Base-by-base conservation (phyloP, 64 coral and sea anemone genomes). In the Stichodactyla helianthus region DNA sequence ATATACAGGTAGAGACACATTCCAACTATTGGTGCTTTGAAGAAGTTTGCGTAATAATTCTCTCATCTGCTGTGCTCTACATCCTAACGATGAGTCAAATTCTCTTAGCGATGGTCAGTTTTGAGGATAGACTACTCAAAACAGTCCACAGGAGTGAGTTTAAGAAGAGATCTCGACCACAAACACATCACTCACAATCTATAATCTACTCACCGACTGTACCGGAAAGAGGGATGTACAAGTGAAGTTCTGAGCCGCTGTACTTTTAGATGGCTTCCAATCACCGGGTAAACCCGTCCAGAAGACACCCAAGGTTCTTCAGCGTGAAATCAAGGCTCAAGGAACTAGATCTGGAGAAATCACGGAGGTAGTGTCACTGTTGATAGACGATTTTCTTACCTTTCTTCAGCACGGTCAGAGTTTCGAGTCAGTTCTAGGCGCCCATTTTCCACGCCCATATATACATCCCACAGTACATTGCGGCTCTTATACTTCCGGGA, bases 381-480 rank as follows among this genome's bases (percentile, higher is more conserved):
- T 51, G 35, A 52, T 81, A 5, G 16, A 53, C 15, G 78, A 10
- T 81, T 54, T 81, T 52, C 78, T 81, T 81, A 54, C 78, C 50
- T 81, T 81, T 81, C 78, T 81, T 81, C 78, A 81, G 78, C 78
- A 20, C 78, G 16, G 53, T 54, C 78, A 81, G 20, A 52, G 50
- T 81, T 81, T 81, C 78, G 78, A 81, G 78, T 81, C 78, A 81
- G 78, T 15, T 15, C 51, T 54, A 52, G 78, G 78, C 78, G 78
- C 78, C 78, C 78, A 81, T 81, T 81, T 81, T 81, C 78, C 78
- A 81, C 78, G 78, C 78, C 78, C 78, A 81, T 81, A 81, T 52
- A 74, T 81, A 81, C 6, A 81, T 74, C 68, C 77, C 78, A 81
- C 52, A 54, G 44, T 81, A 13, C 78, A 53, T 81, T 81, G 78